Percentiles rank a stretch among this genome's conserved stretches.
Conservation (phyloP, 2,888 invertebrate genomes). For the Acrocera orbiculus region DNA sequence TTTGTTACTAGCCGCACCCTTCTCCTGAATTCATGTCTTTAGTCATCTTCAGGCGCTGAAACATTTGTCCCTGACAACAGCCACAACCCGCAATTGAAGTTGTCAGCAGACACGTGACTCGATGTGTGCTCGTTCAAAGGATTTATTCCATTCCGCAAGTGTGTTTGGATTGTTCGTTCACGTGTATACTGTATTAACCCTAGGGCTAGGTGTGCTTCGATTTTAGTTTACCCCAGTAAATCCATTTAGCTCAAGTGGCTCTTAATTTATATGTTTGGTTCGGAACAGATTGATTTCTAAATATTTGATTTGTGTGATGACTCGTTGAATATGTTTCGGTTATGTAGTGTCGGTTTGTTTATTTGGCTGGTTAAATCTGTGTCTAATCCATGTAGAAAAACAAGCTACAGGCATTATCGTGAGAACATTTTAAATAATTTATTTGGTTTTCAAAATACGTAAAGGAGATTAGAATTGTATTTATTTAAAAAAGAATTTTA, state of each 20-base stretch:
- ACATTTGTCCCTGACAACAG: slow-evolving; percentile 14
- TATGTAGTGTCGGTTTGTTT: not conserved
- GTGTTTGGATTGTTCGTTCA: slow-evolving; percentile 9
- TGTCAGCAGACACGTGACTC: slow-evolving; percentile 15
- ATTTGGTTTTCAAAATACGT: no score
- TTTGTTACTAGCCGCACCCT: no score
- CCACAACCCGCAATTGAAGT: slow-evolving; percentile 17
- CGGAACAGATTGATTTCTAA: slow-evolving; percentile 16
- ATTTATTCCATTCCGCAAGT: slow-evolving; percentile 8
- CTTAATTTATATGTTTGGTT: slow-evolving; percentile 3
- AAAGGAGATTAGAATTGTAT: no score
- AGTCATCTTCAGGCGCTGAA: not conserved
- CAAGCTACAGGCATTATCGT: no score
- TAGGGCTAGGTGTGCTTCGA: not conserved
- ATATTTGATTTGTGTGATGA: slow-evolving; percentile 11
- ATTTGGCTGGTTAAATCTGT: not conserved
- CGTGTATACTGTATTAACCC: slow-evolving; percentile 7
- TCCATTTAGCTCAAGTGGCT: slow-evolving; percentile 2
- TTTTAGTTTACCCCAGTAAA: slow-evolving; percentile 1
- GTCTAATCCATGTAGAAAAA: no score
- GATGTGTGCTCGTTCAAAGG: slow-evolving; percentile 5
- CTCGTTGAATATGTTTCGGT: no score
- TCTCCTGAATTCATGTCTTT: no score
- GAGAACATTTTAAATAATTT: no score
- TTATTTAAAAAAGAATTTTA: no score